A percentile compares a stretch with the other conserved stretches of the same genome.
These are phyloP conservation scores for Merodon equestris DNA, from an alignment of 2,888 invertebrate genomes.

Conservation along the genomic window DNA sequence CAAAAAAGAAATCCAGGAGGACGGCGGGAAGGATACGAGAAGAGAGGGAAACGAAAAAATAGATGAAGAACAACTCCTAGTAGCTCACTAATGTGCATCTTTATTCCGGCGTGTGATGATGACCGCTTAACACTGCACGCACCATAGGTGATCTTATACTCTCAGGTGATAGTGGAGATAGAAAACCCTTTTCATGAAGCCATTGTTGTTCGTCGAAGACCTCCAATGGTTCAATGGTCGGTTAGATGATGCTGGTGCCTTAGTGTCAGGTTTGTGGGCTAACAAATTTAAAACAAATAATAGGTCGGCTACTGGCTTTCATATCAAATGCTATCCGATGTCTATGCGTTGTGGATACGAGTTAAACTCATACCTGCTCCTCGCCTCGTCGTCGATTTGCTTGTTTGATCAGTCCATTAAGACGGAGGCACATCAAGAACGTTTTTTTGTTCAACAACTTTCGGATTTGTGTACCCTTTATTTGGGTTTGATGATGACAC, in stretches of 20 bases:
- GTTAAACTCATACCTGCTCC: too few species aligned
- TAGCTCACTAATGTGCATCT: constrained; percentile 63
- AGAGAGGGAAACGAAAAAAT: too few species aligned
- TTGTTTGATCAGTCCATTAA: constrained; percentile 63
- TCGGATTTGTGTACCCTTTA: constrained; percentile 11
- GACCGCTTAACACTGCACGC: constrained; percentile 55
- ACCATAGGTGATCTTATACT: constrained; percentile 55
- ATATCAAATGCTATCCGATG: constrained; percentile 48
- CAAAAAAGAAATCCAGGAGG: too few species aligned
- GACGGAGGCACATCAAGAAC: constrained; percentile 25
- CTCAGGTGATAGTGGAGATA: constrained; percentile 12
- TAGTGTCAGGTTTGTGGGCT: constrained; percentile 50
- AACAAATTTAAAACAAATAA: constrained; percentile 71
- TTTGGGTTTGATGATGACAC: constrained; percentile 31
- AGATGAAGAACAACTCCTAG: constrained; percentile 21
- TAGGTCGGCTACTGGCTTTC: constrained; percentile 70
- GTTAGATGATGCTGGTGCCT: not conserved
- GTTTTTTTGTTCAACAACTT: constrained; percentile 13
- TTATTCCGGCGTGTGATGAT: constrained; percentile 65
- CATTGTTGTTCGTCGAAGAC: constrained; percentile 54
- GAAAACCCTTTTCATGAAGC: constrained; percentile 36
- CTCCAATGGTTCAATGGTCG: constrained; percentile 36
- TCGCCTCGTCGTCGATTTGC: constrained; percentile 28
- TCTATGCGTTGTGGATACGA: too few species aligned
- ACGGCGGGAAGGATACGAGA: too few species aligned